Base-by-base conservation (phyloP, 53 echinoderm and acorn worm genomes). In the Echinarachnius parma region DNA sequence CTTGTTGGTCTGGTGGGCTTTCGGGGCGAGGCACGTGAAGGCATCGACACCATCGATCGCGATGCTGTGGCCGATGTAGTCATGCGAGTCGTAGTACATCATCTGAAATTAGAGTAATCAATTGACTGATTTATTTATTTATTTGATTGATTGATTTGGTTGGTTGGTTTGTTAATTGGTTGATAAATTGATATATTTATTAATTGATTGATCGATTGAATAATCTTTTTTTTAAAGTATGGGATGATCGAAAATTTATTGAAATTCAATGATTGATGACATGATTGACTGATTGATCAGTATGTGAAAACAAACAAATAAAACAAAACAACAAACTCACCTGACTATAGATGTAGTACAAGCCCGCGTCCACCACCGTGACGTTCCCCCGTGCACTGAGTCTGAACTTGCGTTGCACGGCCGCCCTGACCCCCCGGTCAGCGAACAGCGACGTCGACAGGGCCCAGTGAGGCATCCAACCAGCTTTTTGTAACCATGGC, bases 311-410 rank as follows among this genome's bases (percentile, higher is more conserved):
- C n/a, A n/a, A n/a, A n/a, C n/a, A n/a, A n/a, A n/a, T n/a, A n/a
- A n/a, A n/a, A n/a, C n/a, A n/a, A n/a, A n/a, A n/a, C n/a, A 48
- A 8, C 27, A 66, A 1, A 48, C 8, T 46, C 68, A 86, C 86
- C 86, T 86, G 87, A 21, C 87, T 87, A 34, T 87, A 87, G 9
- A 87, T 78, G 30, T 87, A 87, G 68, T 87, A 87, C 28, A 87
- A 42, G 4, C 87, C 87, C 9, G 46, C 52, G 24, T 64, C 79
- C 27, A 23, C 37, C 30, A 87, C 87, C 4, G 81, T 81, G 1
- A 87, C 87, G 24, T 87, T 87, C 37, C 87, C 87, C 5, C 58
- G 7, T 19, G 13, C 22, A 31, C 50, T 10, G 0, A 87, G 74
- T 13, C 46, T 3, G 34, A 87, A 87, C 59, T 72, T 65, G 15